Base-by-base conservation (phyloP, 2,888 invertebrate genomes). In the Fragum sueziense region DNA sequence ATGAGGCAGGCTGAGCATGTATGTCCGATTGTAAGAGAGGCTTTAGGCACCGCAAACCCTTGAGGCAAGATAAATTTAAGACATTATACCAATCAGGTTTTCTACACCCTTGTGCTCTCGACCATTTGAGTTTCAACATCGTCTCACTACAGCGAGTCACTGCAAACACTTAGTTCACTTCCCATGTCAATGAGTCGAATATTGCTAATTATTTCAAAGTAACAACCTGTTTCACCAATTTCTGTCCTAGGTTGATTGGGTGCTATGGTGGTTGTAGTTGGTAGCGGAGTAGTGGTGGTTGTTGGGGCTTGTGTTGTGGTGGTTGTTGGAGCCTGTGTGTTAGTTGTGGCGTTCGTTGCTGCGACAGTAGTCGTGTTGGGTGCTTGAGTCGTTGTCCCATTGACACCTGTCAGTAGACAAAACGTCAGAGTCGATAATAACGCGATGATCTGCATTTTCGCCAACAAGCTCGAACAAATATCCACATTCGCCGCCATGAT, bases 401-500 rank as follows among this genome's bases (percentile, higher is more conserved):
- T 47, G 25, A 71, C 71, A 27, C 51, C 17, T 20, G 61, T 65
- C 27, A 57, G 22, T 7, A 59, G 14, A 34, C 7, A 25, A 22
- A 70, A 47, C 25, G 70, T 25, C 17, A 65, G 25, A 0, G 71
- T n/a, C 29, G 34, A 11, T 17, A 25, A 70, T 33, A 80, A 31
- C 37, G 73, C 11, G 9, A 27, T 57, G 65, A 57, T 61, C 29
- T 33, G 31, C 65, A 72, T 62, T 57, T 29, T 29, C 47, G 57
- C 31, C 33, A 65, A 78, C 77, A 78, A 75, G 77, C 68, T 65
- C 77, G 69, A 62, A 81, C 77, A 75, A 71, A 70, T 78, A 62
- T 79, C 76, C 78, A 73, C 72, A 75, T 78, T 80, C 72, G 75
- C 83, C 76, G 83, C 83, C 83, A 83, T 83, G 76, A 70, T 83